Percentiles rank a stretch among this genome's conserved stretches.
Conservation (phyloP, 1,140 invertebrate species). For the Pectinophora gossypiella region DNA sequence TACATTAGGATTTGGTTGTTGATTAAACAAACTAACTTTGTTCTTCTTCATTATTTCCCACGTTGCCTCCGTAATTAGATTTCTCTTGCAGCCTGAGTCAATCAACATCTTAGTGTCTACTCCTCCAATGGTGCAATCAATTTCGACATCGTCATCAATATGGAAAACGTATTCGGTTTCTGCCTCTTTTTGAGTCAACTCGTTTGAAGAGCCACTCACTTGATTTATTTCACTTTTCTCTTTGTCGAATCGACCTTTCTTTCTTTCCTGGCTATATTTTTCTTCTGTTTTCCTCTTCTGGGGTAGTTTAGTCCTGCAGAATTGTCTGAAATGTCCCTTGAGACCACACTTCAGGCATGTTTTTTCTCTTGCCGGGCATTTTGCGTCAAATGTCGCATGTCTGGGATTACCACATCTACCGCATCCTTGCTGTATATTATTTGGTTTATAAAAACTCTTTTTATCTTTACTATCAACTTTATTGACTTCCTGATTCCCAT, state of each 20-base stretch:
- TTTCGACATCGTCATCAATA: background rate
- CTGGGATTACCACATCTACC: background rate
- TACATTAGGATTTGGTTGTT: background rate
- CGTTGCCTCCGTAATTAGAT: background rate
- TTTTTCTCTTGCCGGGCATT: conserved; percentile 7
- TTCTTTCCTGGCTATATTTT: background rate
- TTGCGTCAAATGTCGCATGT: background rate
- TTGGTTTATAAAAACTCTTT: background rate
- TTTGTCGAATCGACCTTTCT: background rate
- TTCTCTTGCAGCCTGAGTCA: background rate
- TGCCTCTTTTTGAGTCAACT: background rate
- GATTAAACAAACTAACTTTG: background rate
- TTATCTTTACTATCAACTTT: background rate
- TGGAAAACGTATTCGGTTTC: conserved; percentile 10
- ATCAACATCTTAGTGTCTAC: background rate
- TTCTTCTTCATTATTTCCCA: background rate
- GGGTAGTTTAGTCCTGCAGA: conserved; percentile 6
- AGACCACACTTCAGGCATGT: conserved; percentile 10
- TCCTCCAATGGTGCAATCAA: background rate
- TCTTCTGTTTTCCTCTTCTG: background rate
- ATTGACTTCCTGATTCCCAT: too few species aligned
- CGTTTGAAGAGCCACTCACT: background rate
- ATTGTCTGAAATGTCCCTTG: conserved; percentile 6
- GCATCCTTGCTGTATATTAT: background rate
- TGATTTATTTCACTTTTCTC: background rate